Conservation (phyloP, 2,888 invertebrate genomes). For the Catocala sponsa region DNA sequence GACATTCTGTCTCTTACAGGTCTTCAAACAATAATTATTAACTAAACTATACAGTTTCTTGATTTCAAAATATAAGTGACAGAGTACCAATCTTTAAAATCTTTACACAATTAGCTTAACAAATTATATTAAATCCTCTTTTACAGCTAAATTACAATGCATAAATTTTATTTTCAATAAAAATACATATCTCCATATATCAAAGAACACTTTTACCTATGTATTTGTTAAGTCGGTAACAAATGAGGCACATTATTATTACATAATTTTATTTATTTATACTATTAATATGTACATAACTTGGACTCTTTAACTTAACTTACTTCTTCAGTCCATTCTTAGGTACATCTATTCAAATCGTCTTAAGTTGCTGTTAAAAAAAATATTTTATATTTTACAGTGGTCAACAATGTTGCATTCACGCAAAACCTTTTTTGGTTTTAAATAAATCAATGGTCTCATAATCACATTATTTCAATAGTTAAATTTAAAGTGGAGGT, state of each 20-base stretch:
- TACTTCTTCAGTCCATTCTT: conserved; percentile 71
- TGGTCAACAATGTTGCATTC: conserved; percentile 71
- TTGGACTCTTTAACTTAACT: conserved; percentile 66
- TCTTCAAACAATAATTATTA: conserved; percentile 34
- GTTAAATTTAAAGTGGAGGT: conserved; percentile 56
- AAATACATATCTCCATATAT: conserved; percentile 85
- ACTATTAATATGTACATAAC: conserved; percentile 59
- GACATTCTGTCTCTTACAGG: conserved; percentile 57
- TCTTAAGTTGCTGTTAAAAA: conserved; percentile 50
- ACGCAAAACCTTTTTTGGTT: conserved; percentile 75
- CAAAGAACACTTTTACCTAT: conserved; percentile 83
- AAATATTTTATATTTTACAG: conserved; percentile 60
- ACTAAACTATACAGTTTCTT: conserved; percentile 46
- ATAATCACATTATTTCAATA: conserved; percentile 76
- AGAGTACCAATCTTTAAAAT: conserved; percentile 66
- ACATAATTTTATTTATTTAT: conserved; percentile 59
- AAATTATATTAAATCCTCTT: conserved; percentile 86
- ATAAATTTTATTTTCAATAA: conserved; percentile 81
- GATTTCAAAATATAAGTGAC: conserved; percentile 62
- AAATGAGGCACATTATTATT: conserved; percentile 84
- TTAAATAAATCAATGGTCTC: conserved; percentile 82
- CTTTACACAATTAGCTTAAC: conserved; percentile 82
- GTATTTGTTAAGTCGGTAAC: conserved; percentile 83
- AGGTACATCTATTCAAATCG: conserved; percentile 61
- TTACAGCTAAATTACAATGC: conserved; percentile 84